Evolutionary conservation across 2,113 vertebrate genomes (phyloP).

Genomic region (Enhydra lutris): DNA sequence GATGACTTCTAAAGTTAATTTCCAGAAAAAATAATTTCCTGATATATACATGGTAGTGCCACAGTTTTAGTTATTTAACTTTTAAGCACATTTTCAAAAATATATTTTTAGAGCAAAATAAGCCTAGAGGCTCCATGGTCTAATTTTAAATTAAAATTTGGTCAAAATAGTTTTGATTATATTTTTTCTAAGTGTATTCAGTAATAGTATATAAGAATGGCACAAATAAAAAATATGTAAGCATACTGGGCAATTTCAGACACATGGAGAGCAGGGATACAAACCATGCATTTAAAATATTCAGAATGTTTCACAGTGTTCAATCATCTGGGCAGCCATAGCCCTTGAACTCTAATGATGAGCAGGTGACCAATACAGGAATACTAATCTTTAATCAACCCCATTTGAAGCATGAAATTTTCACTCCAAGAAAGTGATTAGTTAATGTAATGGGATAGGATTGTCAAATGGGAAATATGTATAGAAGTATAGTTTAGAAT

Average conservation of each 20-base stretch:
- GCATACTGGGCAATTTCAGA: background rate
- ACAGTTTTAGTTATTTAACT: background rate
- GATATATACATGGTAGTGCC: background rate
- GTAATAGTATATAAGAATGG: background rate
- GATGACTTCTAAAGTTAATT: background rate
- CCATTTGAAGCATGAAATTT: constrained; percentile 61
- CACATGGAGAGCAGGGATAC: constrained; percentile 9
- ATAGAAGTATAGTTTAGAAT: constrained; percentile 30
- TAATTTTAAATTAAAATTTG: constrained; percentile 8
- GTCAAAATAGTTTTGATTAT: background rate
- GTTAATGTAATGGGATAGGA: constrained; percentile 70
- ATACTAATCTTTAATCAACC: constrained; percentile 76
- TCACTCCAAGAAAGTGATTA: constrained; percentile 62
- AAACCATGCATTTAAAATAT: constrained; percentile 58
- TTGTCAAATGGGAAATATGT: constrained; percentile 54
- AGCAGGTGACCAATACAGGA: constrained; percentile 42
- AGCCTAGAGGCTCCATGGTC: rapidly evolving
- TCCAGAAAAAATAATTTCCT: background rate
- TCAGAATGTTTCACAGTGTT: constrained; percentile 46
- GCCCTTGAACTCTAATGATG: constrained; percentile 63
- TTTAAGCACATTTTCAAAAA: background rate
- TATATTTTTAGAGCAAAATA: background rate
- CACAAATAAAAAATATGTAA: background rate
- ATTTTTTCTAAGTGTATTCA: background rate
- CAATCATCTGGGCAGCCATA: constrained; percentile 45